Percentiles rank a stretch among this genome's conserved stretches.
Evolutionary conservation across 1,140 invertebrate species (phyloP).

Genomic region (Amphibalanus amphitrite): DNA sequence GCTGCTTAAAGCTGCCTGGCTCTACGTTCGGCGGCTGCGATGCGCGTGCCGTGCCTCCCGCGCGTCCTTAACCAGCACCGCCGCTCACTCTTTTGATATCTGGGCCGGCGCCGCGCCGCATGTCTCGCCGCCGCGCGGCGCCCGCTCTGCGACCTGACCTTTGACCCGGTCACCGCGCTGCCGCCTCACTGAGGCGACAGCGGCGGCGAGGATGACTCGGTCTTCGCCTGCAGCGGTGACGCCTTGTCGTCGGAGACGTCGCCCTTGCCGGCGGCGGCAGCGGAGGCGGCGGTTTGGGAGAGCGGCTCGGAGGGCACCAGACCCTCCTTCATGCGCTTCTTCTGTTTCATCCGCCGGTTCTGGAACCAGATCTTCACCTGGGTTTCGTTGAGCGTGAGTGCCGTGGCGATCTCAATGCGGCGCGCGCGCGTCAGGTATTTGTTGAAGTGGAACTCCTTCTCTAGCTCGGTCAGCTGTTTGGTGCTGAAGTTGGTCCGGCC

Average conservation of each 20-base stretch:
- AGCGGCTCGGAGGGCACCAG: slow-evolving; percentile 43
- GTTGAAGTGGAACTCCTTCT: slow-evolving; percentile 99
- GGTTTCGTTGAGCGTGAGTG: slow-evolving; percentile 90
- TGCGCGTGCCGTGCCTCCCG: too few species aligned
- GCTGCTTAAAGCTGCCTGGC: background rate
- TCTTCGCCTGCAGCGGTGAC: slow-evolving; percentile 22
- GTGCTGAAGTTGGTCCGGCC: slow-evolving; percentile 96
- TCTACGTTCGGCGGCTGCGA: background rate
- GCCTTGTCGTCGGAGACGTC: slow-evolving; percentile 25
- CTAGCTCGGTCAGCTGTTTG: slow-evolving; percentile 94
- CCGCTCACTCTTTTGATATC: background rate
- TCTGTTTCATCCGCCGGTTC: slow-evolving; percentile 82
- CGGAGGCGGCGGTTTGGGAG: slow-evolving; percentile 14
- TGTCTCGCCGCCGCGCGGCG: background rate
- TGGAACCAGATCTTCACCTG: slow-evolving; percentile 86
- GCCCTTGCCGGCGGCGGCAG: background rate
- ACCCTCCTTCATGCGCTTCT: slow-evolving; percentile 82
- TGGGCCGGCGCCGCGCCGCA: too few species aligned
- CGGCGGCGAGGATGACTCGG: slow-evolving; percentile 8
- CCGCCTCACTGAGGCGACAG: background rate
- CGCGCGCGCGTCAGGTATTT: slow-evolving; percentile 92
- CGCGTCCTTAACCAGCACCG: background rate
- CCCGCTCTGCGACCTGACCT: too few species aligned
- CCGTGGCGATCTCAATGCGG: slow-evolving; percentile 91
- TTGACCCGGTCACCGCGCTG: too few species aligned